Conservation (phyloP, 2,113 vertebrate genomes). For the Clarias macrocephalus region DNA sequence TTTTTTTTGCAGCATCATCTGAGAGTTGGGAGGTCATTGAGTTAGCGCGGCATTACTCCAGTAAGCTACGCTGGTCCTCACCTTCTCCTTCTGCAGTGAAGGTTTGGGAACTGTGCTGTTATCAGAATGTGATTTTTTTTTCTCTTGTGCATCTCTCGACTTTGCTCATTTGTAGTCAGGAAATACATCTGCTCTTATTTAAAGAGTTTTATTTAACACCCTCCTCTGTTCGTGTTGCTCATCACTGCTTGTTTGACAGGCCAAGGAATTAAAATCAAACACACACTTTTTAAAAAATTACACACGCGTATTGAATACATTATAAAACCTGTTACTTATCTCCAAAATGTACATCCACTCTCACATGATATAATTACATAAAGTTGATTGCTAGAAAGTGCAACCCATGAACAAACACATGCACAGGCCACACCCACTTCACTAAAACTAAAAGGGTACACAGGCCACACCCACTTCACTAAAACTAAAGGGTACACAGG, state of each 20-base stretch:
- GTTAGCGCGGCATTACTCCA: not conserved
- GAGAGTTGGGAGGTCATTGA: not conserved
- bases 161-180: not conserved
- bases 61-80: too few relatives aligned
- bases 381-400: not conserved
- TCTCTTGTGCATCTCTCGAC: too few relatives aligned
- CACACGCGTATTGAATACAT: not conserved
- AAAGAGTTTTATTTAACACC: not conserved
- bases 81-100: not conserved
- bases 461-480: not conserved
- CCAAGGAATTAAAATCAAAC: slow-evolving; percentile 22
- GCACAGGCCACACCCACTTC: not conserved
- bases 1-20: not conserved
- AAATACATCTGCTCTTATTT: not conserved
- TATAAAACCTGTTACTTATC: not conserved
- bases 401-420: not conserved
- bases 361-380: not conserved
- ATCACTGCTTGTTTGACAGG: not conserved
- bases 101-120: not conserved
- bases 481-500: not conserved
- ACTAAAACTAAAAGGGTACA: not conserved
- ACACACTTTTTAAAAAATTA: not conserved
- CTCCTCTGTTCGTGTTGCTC: not conserved
- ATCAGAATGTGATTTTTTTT: not conserved
- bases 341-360: not conserved